phyloP scores from a whole-genome alignment of 2,797 vertebrate species.

The Coccyzus lansbergi region DNA sequence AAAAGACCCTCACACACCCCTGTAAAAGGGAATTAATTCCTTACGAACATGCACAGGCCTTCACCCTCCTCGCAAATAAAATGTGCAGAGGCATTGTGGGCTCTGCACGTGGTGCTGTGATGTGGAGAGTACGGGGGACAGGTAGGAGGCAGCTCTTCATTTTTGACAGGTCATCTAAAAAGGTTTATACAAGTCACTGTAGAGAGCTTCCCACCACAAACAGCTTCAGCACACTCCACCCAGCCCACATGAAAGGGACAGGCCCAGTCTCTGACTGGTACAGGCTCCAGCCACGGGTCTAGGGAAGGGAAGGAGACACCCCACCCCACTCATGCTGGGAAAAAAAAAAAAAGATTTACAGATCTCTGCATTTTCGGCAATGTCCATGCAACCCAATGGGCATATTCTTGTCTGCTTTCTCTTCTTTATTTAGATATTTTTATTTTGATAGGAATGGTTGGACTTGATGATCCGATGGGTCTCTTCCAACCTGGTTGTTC shows the following conservation, averaged over 20 bases:
- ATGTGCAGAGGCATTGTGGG: background rate
- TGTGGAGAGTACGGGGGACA: background rate
- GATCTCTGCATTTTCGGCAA: background rate
- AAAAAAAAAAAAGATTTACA: background rate
- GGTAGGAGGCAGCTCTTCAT: background rate
- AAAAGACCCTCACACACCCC: background rate
- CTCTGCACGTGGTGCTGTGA: background rate
- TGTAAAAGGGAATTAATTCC: background rate
- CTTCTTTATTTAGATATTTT: too few relatives aligned
- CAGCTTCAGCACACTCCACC: constrained; percentile 1
- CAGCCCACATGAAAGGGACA: constrained; percentile 4
- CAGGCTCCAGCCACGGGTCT: background rate
- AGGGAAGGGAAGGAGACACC: background rate
- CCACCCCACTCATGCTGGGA: background rate
- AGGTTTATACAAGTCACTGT: background rate
- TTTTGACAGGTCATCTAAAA: background rate
- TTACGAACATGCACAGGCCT: background rate
- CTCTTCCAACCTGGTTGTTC: too few relatives aligned
- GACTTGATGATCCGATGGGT: too few relatives aligned
- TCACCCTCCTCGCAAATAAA: background rate
- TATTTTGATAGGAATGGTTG: too few relatives aligned
- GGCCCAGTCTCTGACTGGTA: background rate
- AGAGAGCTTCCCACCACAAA: background rate
- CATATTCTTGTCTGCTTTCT: background rate
- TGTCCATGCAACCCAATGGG: background rate